Percentiles rank a stretch among this genome's conserved stretches.
phyloP scores from a whole-genome alignment of 1,140 invertebrate genomes.

The Tyrophagus putrescentiae region DNA sequence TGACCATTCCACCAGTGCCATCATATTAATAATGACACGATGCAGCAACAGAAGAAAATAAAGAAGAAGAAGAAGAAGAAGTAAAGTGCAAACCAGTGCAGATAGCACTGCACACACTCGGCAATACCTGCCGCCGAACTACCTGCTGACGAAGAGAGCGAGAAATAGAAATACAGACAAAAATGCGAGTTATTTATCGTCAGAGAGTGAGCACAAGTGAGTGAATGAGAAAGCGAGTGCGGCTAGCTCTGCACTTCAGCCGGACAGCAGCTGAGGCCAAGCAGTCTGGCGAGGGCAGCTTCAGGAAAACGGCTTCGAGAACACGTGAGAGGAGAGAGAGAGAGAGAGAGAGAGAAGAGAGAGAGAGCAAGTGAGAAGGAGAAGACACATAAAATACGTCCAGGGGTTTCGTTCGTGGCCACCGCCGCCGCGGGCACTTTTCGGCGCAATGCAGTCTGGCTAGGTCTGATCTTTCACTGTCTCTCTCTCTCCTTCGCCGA shows the following conservation, averaged over 20 bases:
- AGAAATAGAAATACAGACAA: background rate
- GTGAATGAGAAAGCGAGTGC: background rate
- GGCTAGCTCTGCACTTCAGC: background rate
- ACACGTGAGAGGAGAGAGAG: background rate
- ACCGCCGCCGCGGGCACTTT: slow-evolving; percentile 1
- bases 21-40: no score
- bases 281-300: background rate
- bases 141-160: background rate
- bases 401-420: slow-evolving; percentile 1
- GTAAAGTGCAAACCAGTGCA: background rate
- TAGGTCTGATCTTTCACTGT: background rate
- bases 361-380: slow-evolving; percentile 8
- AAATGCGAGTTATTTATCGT: slow-evolving; percentile 17
- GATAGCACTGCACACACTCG: no score
- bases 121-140: background rate
- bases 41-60: no score
- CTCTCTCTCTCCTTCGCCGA: background rate
- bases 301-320: no score
- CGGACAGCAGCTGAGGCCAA: background rate
- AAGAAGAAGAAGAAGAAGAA: background rate
- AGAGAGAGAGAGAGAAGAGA: slow-evolving; percentile 1
- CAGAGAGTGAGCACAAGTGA: background rate
- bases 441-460: slow-evolving; percentile 16
- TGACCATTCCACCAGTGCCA: no score
- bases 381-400: slow-evolving; percentile 4